phyloP scores from a whole-genome alignment of 2,888 invertebrate genomes.

The Diaperis boleti region DNA sequence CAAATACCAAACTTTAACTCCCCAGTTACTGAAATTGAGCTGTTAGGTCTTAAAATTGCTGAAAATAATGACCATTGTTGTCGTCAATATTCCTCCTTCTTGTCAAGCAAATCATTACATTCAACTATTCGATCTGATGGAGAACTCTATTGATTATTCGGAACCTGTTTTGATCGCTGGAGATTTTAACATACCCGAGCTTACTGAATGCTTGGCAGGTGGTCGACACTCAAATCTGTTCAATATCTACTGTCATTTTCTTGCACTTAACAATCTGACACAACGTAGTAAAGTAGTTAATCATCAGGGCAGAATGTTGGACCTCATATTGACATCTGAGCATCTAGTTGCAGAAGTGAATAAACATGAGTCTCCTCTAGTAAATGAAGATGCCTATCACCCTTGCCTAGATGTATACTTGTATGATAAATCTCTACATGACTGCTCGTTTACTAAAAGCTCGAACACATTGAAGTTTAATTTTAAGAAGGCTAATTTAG shows the following conservation, averaged over 20 bases:
- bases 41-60: slow-evolving; percentile 1
- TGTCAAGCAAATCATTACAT: neutral
- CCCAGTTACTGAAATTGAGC: slow-evolving; percentile 2
- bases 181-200: slow-evolving; percentile 8
- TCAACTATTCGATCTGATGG: neutral
- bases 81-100: slow-evolving; percentile 2
- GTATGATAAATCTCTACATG: neutral
- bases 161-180: neutral
- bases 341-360: neutral
- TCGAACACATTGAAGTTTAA: neutral
- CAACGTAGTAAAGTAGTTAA: neutral
- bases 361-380: neutral
- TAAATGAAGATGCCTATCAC: neutral
- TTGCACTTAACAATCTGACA: neutral
- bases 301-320: neutral
- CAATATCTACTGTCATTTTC: no score
- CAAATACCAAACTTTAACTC: neutral
- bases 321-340: neutral
- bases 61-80: neutral
- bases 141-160: slow-evolving; percentile 1
- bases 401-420: no score
- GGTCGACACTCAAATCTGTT: neutral
- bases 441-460: neutral
- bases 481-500: neutral
- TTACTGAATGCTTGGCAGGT: neutral